Conservation (phyloP, 2,113 vertebrate genomes). For the Haemorhous mexicanus region DNA sequence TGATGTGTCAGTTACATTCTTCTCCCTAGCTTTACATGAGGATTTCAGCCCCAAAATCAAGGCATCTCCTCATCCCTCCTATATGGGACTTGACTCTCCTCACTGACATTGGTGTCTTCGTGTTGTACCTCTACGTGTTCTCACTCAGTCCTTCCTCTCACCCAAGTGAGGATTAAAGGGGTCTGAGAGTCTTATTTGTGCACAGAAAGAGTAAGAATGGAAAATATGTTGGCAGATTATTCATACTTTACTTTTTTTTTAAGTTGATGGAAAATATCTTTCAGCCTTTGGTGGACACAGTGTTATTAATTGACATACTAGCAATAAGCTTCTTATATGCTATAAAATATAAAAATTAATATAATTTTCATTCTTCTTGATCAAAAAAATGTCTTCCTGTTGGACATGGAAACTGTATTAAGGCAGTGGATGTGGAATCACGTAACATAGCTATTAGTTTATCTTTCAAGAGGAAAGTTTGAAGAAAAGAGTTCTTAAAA, state of each 20-base stretch:
- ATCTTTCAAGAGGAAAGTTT: neutral
- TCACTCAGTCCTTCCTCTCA: neutral
- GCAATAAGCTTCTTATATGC: neutral
- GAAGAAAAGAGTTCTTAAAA: neutral
- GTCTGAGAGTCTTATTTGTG: neutral
- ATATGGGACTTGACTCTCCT: neutral
- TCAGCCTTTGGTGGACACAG: neutral
- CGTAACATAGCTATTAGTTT: neutral
- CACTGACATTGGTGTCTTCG: neutral
- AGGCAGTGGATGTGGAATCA: neutral
- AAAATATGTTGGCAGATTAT: neutral
- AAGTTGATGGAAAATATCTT: neutral
- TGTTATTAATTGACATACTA: neutral
- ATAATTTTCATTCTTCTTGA: neutral
- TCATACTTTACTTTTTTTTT: neutral
- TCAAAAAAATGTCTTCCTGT: neutral
- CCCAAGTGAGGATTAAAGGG: neutral
- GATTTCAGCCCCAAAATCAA: neutral
- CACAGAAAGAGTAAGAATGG: neutral
- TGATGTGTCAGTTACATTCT: neutral
- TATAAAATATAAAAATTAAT: neutral
- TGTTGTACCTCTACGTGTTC: neutral
- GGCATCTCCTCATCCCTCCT: neutral
- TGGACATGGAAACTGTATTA: neutral
- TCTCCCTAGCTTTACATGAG: neutral